Evolutionary conservation across 2,888 invertebrate genomes (phyloP).

Genomic region (Callyntrura sp.): DNA sequence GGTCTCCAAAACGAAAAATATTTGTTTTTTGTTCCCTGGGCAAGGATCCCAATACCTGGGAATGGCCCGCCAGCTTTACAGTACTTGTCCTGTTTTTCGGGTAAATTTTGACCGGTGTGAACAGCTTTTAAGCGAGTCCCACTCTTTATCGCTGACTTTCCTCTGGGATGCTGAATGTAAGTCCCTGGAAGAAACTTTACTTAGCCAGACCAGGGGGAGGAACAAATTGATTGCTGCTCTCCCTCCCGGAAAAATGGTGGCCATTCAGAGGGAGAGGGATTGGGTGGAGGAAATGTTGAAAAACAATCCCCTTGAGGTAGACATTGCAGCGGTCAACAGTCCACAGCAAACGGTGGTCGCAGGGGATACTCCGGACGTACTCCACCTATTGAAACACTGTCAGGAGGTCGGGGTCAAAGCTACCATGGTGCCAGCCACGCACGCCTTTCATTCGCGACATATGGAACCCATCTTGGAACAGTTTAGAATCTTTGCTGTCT

Average conservation of each 20-base stretch:
- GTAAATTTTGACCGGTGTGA: slow-evolving; percentile 72
- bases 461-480: slow-evolving; percentile 67
- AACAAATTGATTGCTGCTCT: slow-evolving; percentile 64
- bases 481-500: slow-evolving; percentile 35
- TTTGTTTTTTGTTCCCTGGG: neutral
- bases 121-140: too few species aligned
- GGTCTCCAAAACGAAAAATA: neutral
- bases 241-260: slow-evolving; percentile 62
- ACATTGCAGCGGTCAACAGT: slow-evolving; percentile 76
- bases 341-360: slow-evolving; percentile 74
- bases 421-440: slow-evolving; percentile 61
- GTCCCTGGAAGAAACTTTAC: too few species aligned
- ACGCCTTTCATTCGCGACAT: slow-evolving; percentile 75
- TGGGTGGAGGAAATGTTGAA: neutral
- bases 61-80: slow-evolving; percentile 71
- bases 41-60: slow-evolving; percentile 25
- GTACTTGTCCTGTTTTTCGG: slow-evolving; percentile 63
- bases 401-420: slow-evolving; percentile 48
- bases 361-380: slow-evolving; percentile 36
- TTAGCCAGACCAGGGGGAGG: too few species aligned
- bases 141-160: too few species aligned
- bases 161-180: too few species aligned
- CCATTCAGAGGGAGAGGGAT: neutral
- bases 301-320: slow-evolving; percentile 27
- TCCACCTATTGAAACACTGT: neutral